Percentiles rank a stretch among this genome's conserved stretches.
phyloP scores from a whole-genome alignment of 2,888 invertebrate genomes.

The Leucoma salicis region DNA sequence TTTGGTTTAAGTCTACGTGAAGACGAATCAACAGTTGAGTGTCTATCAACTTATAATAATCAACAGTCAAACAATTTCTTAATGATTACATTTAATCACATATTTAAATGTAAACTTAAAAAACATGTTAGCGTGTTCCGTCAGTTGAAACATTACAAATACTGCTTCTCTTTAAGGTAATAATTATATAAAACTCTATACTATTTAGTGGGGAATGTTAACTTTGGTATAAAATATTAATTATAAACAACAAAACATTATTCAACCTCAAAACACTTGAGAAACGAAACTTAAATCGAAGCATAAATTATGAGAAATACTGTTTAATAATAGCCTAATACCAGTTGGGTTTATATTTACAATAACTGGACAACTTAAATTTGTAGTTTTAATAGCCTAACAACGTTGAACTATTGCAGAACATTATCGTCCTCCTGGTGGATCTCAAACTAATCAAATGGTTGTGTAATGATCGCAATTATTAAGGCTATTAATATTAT shows the following conservation, averaged over 20 bases:
- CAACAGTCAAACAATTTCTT: slow-evolving; percentile 72
- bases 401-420: slow-evolving; percentile 2
- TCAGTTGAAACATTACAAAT: slow-evolving; percentile 53
- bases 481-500: slow-evolving; percentile 23
- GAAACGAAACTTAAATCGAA: slow-evolving; percentile 71
- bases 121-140: slow-evolving; percentile 52
- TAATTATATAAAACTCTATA: slow-evolving; percentile 53
- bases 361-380: slow-evolving; percentile 62
- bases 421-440: slow-evolving; percentile 8
- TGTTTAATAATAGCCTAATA: slow-evolving; percentile 72
- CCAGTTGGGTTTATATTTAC: slow-evolving; percentile 73
- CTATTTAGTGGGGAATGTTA: slow-evolving; percentile 87
- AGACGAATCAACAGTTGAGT: slow-evolving; percentile 76
- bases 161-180: slow-evolving; percentile 41
- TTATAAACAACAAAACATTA: slow-evolving; percentile 79
- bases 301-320: slow-evolving; percentile 80
- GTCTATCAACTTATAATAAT: slow-evolving; percentile 57
- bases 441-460: slow-evolving; percentile 3
- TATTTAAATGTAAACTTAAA: slow-evolving; percentile 71
- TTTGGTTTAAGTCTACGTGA: slow-evolving; percentile 79
- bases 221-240: slow-evolving; percentile 87
- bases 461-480: slow-evolving; percentile 7
- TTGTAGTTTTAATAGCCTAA: slow-evolving; percentile 36
- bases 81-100: slow-evolving; percentile 65
- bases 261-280: slow-evolving; percentile 71